Evolutionary conservation across 2,888 invertebrate species (phyloP), one percentile per base, ranked within the genome.

Genomic region (Mayetiola destructor): DNA sequence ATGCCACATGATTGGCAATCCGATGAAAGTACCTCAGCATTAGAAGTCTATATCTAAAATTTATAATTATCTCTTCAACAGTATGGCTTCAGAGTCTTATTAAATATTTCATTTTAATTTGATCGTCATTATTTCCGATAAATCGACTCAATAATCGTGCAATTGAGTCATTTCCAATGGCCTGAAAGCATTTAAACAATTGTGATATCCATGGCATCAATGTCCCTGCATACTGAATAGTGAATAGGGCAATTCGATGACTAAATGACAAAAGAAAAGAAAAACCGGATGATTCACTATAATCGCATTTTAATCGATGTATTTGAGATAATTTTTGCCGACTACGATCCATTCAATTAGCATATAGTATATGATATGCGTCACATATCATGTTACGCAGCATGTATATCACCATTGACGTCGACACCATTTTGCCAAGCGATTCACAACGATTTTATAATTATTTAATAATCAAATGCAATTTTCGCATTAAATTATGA

Each of bases 401-500:
- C 23, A n/a, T 4, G 5, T n/a, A n/a, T n/a, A n/a, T n/a, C n/a
- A n/a, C n/a, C 14, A 2, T 2, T n/a, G 42, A 42, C 23, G 42
- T 23, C n/a, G n/a, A 42, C 37, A 6, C 4, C 37, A 37, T 42
- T 42, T 6, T 12, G 18, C 6, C 23, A 48, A 27, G n/a, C n/a
- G n/a, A n/a, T n/a, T n/a, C 48, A 27, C 27, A 48, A 27, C 48
- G 48, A 48, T 48, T 48, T 48, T 27, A 48, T 48, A 48, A 48
- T 48, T 48, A 48, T 48, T 48, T 48, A n/a, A 48, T 48, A 48
- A 48, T 48, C 48, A 16, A 48, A 27, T 48, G 48, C 48, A 48
- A 48, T 48, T 48, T 48, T 48, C 48, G 27, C 48, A 48, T 48
- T 48, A 48, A 48, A 48, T 48, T 48, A 48, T 42, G 27, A 48